Percentiles rank a stretch among this genome's conserved stretches.
Evolutionary conservation across 2,888 invertebrate species (phyloP).

Genomic region (Brachypalpus laphriformis): DNA sequence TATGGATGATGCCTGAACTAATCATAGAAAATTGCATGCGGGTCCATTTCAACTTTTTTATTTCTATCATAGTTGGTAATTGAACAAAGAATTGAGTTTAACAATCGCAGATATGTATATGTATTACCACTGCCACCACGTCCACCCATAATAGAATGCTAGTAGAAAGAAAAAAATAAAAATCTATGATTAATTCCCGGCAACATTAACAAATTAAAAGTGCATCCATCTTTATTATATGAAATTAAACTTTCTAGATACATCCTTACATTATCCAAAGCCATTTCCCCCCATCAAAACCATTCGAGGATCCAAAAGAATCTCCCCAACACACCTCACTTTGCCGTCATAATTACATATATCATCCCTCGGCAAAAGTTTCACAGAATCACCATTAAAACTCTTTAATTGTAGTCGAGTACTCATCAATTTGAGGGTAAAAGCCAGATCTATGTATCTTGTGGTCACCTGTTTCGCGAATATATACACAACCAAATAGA

Average conservation of each 20-base stretch:
- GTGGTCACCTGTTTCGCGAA: conserved; percentile 47
- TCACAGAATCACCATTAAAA: conserved; percentile 15
- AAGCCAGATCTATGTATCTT: conserved; percentile 6
- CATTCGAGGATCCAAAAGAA: not conserved
- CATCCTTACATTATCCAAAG: no score
- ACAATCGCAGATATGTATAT: no score
- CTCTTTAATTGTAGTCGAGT: conserved; percentile 35
- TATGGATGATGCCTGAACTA: no score
- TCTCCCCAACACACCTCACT: not conserved
- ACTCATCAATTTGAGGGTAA: conserved; percentile 39
- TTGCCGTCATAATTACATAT: conserved; percentile 17
- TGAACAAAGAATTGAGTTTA: no score
- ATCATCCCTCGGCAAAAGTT: conserved; percentile 25
- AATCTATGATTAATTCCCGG: not conserved
- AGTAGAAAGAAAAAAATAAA: no score
- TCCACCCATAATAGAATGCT: no score
- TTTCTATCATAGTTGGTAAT: no score
- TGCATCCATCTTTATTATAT: conserved; percentile 18
- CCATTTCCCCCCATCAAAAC: no score
- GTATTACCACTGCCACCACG: no score
- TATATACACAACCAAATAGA: conserved; percentile 8
- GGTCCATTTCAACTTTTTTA: no score
- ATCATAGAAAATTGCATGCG: no score
- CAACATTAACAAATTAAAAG: conserved; percentile 4
- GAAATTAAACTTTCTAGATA: not conserved